Percentiles rank a stretch among this genome's conserved stretches.
Conservation (phyloP, 1,140 invertebrate species). For the Sarcophaga bullata region DNA sequence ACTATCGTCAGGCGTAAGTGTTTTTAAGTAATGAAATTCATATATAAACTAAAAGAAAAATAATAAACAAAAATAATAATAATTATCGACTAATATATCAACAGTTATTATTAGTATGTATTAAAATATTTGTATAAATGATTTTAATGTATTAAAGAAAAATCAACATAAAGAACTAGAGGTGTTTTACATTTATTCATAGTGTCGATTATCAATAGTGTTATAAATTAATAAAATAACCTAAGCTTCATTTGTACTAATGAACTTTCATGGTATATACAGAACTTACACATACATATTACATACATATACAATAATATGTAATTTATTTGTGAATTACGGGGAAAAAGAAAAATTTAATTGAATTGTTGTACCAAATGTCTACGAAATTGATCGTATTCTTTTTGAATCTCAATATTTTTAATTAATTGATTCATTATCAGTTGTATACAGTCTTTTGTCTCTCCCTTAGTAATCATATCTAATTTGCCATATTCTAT, state of each 20-base stretch:
- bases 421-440: background rate
- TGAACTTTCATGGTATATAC: background rate
- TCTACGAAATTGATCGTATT: background rate
- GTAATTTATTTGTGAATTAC: too few species aligned
- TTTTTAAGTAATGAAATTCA: constrained; percentile 81
- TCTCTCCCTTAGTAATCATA: background rate
- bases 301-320: too few species aligned
- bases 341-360: background rate
- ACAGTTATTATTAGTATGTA: too few species aligned
- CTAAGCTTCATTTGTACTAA: too few species aligned
- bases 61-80: background rate
- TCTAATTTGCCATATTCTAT: background rate
- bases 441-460: background rate
- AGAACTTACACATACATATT: background rate
- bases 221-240: too few species aligned
- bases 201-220: too few species aligned
- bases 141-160: background rate
- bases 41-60: constrained; percentile 72
- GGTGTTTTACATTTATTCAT: too few species aligned
- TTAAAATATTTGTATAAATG: background rate
- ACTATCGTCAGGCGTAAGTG: constrained; percentile 71
- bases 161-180: too few species aligned
- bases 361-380: background rate
- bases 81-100: background rate
- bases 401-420: background rate